phyloP scores from a whole-genome alignment of 64 coral and sea anemone genomes.

The Montipora foliosa region DNA sequence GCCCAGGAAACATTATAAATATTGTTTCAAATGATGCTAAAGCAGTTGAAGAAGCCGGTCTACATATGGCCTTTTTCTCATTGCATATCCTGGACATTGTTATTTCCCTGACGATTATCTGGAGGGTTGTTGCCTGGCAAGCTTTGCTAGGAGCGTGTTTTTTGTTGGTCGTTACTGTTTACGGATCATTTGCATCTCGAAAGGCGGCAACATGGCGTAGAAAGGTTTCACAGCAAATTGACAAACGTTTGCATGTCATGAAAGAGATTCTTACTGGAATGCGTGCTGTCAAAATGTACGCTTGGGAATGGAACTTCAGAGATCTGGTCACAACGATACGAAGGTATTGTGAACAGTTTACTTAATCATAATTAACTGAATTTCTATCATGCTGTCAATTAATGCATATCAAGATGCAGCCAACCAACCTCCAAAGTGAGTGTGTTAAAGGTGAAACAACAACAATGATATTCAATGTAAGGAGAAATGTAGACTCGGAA shows the following conservation, averaged over 20 bases:
- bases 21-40: slow-evolving; percentile 61
- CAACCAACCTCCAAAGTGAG: too few relatives aligned
- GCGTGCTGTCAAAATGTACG: slow-evolving; percentile 70
- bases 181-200: slow-evolving; percentile 11
- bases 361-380: too few relatives aligned
- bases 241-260: slow-evolving; percentile 40
- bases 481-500: too few relatives aligned
- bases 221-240: slow-evolving; percentile 11
- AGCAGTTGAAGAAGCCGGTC: background rate
- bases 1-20: slow-evolving; percentile 45
- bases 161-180: slow-evolving; percentile 30
- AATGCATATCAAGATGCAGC: too few relatives aligned
- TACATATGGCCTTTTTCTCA: background rate
- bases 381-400: too few relatives aligned
- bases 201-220: slow-evolving; percentile 1
- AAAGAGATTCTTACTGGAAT: slow-evolving; percentile 66
- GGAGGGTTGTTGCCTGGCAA: slow-evolving; percentile 58
- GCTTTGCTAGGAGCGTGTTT: slow-evolving; percentile 32
- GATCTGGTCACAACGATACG: too few relatives aligned
- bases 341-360: background rate
- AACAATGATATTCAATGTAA: too few relatives aligned
- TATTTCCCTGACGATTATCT: slow-evolving; percentile 1
- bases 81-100: slow-evolving; percentile 7
- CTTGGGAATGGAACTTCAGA: slow-evolving; percentile 46
- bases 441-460: too few relatives aligned